Base-by-base conservation (phyloP, 1,140 invertebrate species). In the Drosophila lacteicornis region DNA sequence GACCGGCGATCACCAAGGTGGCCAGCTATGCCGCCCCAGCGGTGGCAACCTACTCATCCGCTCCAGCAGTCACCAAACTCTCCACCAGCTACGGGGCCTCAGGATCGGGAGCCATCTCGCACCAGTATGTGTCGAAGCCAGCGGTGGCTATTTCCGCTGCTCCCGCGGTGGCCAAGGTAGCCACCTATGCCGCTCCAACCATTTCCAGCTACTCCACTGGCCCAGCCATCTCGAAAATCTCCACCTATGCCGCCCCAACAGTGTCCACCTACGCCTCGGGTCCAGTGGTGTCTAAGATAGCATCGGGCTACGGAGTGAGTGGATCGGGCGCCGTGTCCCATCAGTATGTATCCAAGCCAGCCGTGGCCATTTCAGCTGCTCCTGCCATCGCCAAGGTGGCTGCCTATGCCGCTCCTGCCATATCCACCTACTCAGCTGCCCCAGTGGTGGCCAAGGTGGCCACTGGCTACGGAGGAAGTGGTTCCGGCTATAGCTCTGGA, bases 91-190 rank as follows among this genome's bases (percentile, higher is more conserved):
- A 79, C 33, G 82, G 50, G 9, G 46, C 51, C 15, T 69, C 63
- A 11, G 81, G 70, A 27, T 53, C 62, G 9, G 84, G 80, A 2
- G 84, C 83, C 4, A 60, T 91, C 3, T 92, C 91, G 3, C 83
- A 90, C 59, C 84, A 91, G 50, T 91, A 90, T 50, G 75, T 91
- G 6, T 90, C 88, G 2, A 86, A 90, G 46, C 88, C 88, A 1
- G 75, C 84, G 6, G 45, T 90, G 4, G 63, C 60, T 3, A 57
- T 68, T 8, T 53, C 59, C 1, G 46, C 53, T 19, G 68, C 66
- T 25, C 84, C 78, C 5, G 70, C 74, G 0, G 40, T 83, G 8
- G 56, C 76, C 40, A 85, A 82, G 17, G 76, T 84, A 2, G 56
- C 71, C 12, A 60, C 68, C 36, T 78, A 78, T 50, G 49, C 70